These are phyloP conservation scores for Sigmodon hispidus DNA, from an alignment of 2,113 vertebrate species.

Conservation along the genomic window DNA sequence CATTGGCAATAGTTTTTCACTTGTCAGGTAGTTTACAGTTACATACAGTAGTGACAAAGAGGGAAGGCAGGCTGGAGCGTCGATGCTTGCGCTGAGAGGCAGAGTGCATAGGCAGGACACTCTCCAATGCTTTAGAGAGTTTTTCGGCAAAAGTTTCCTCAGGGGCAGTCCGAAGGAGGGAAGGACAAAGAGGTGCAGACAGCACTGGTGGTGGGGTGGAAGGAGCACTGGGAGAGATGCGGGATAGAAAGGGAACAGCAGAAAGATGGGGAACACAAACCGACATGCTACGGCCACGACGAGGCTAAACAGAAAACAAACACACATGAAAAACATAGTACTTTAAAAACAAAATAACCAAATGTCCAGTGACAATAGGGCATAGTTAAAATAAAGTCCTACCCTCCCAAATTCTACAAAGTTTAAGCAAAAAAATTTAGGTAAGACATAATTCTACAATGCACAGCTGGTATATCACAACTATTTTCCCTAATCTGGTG, in stretches of 20 bases:
- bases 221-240: slow-evolving; percentile 92
- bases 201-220: slow-evolving; percentile 88
- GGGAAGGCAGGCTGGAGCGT: slow-evolving; percentile 96
- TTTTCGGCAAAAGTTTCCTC: slow-evolving; percentile 96
- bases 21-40: slow-evolving; percentile 85
- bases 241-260: slow-evolving; percentile 87
- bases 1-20: slow-evolving; percentile 90
- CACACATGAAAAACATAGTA: slow-evolving; percentile 84
- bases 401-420: slow-evolving; percentile 21
- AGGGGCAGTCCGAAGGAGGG: slow-evolving; percentile 89
- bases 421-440: background rate
- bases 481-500: slow-evolving; percentile 37
- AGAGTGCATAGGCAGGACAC: slow-evolving; percentile 95
- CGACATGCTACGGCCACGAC: slow-evolving; percentile 98
- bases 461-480: background rate
- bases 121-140: slow-evolving; percentile 97
- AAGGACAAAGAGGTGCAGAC: slow-evolving; percentile 88
- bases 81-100: slow-evolving; percentile 90
- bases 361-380: slow-evolving; percentile 79
- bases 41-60: slow-evolving; percentile 99
- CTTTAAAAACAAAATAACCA: slow-evolving; percentile 78
- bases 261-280: slow-evolving; percentile 95
- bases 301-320: slow-evolving; percentile 90
- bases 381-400: slow-evolving; percentile 69
- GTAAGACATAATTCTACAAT: slow-evolving; percentile 41